Base-by-base conservation (phyloP, 2,888 invertebrate species). In the Drosophila nigritarsus region DNA sequence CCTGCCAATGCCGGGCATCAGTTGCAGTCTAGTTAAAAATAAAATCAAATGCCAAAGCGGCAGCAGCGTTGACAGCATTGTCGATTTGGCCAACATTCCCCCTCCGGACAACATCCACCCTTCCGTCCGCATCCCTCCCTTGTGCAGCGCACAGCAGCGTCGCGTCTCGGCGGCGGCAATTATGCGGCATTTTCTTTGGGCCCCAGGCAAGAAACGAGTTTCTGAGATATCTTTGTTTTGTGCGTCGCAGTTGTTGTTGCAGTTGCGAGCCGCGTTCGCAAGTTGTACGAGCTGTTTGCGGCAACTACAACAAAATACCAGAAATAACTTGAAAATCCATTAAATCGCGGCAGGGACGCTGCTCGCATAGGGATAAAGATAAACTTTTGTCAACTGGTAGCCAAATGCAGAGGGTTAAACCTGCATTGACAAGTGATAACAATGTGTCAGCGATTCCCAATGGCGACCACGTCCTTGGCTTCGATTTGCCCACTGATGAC, bases 251-350 rank as follows among this genome's bases (percentile, higher is more conserved):
- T 36, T 40, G 72, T 59, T 73, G 73, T 54, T 54, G 49, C 51
- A 49, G 58, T 59, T 73, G 61, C 42, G 24, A n/a, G 65, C 38
- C 36, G 65, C 36, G 24, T 24, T 38, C 53, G 54, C 32, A 42
- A 59, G 54, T 59, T 54, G 48, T 48, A 20, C 29, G 58, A 50
- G 65, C 66, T 51, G 50, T 18, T 27, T 18, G 78, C 79, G 86
- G 75, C 83, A 75, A 82, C 81, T 73, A 86, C 89, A 87, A 79
- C 89, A 89, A 87, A 87, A 87, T 87, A 78, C 84, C 86, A 87
- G 80, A 87, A 87, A 87, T 87, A 87, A 87, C 86, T 89, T 84
- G 87, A 84, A 87, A 89, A 89, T 87, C 86, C 89, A 89, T 87
- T 87, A 87, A 89, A 87, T 85, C 74, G 82, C 65, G 67, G 54